Base-by-base conservation (phyloP, 2,113 vertebrate genomes). In the Brachyhypopomus gauderio region DNA sequence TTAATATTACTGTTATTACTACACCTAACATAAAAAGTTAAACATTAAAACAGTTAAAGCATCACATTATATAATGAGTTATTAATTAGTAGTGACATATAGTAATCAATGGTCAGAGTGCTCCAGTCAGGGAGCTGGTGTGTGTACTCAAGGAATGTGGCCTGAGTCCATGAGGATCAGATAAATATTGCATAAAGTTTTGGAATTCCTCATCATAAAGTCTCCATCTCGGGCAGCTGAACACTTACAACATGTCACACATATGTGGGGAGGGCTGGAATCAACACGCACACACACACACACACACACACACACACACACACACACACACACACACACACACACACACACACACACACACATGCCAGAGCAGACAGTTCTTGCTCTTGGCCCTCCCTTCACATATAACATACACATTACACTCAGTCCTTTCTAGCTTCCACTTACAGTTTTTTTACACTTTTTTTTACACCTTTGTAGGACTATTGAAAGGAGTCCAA, bases 301-400 rank as follows among this genome's bases (percentile, higher is more conserved):
- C 41, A 41, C 41, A 30, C 59, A 56, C 25, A 34, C 34, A 74
- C 72, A 60, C 3, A 17, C 41, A 30, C 41, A 41, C 41, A 30
- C 36, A 72, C 45, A 36, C 64, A 84, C n/a, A n/a, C n/a, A n/a
- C n/a, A n/a, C n/a, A n/a, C n/a, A n/a, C 38, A 38, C 38, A n/a
- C 38, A 38, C 38, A 58, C 34, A 59, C 48, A 34, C 27, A 66
- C n/a, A 45, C 14, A 48, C 48, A 64, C 36, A 72, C 45, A 36
- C 64, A 84, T 75, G 82, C 73, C 59, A 48, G 55, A 85, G 77
- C 82, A 84, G 75, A 73, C 71, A 82, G 84, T 64, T 76, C 59
- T 84, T 84, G 75, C 72, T 73, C 64, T 45, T 25, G 25, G 4
- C 79, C 17, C 59, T 63, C 69, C 66, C 81, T 73, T 79, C 72